These are phyloP conservation scores for Poecilia gillii DNA, from an alignment of 2,797 vertebrate species.

Conservation along the genomic window DNA sequence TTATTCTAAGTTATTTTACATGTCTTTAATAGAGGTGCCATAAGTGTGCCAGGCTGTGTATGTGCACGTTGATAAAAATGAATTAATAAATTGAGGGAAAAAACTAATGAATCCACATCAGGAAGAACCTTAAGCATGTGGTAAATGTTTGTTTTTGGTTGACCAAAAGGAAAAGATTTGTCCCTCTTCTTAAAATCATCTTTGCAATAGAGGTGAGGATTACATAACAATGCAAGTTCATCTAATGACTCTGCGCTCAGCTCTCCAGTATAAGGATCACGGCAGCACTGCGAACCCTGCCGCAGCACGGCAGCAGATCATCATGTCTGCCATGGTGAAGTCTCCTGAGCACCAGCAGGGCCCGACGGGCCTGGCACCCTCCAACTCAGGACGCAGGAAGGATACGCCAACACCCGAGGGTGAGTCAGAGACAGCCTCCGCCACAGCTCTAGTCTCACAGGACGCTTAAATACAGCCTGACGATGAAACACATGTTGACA, in stretches of 20 bases:
- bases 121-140: neutral
- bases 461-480: conserved; percentile 19
- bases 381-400: conserved; percentile 91
- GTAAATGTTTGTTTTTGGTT: neutral
- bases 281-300: conserved; percentile 85
- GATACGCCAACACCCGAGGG: conserved; percentile 92
- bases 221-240: neutral
- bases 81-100: neutral
- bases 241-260: conserved; percentile 65
- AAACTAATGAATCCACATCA: neutral
- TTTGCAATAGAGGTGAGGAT: neutral
- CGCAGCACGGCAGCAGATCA: conserved; percentile 92
- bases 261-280: conserved; percentile 95
- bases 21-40: neutral
- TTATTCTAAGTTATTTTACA: neutral
- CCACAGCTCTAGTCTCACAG: conserved; percentile 2
- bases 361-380: conserved; percentile 86
- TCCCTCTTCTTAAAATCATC: neutral
- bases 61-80: neutral
- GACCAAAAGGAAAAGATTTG: neutral
- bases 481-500: conserved; percentile 8
- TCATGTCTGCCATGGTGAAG: conserved; percentile 95
- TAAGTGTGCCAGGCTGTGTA: neutral
- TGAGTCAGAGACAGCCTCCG: conserved; percentile 61
- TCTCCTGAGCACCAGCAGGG: conserved; percentile 96